Conservation (phyloP, 2,797 vertebrate genomes). For the Lerista edwardsae region DNA sequence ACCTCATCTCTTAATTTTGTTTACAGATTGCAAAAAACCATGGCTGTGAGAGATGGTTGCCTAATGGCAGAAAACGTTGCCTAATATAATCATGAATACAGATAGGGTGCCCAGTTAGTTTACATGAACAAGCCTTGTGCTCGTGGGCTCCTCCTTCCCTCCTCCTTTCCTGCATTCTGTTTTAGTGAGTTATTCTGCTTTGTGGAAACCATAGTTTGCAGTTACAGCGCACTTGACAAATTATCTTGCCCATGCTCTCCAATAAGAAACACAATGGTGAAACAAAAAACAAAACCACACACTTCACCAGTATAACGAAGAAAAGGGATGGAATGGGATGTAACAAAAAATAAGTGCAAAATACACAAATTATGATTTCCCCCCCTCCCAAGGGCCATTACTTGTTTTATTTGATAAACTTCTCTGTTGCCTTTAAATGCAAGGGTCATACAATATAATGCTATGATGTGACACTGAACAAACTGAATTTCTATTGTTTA, state of each 20-base stretch:
- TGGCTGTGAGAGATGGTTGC: neutral
- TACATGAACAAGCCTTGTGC: too few species aligned
- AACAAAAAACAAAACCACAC: too few species aligned
- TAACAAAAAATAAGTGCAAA: neutral
- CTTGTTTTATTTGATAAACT: neutral
- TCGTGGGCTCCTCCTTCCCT: too few species aligned
- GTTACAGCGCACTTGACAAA: too few species aligned
- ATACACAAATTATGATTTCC: neutral
- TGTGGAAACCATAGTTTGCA: too few species aligned
- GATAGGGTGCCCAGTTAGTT: neutral
- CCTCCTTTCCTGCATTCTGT: too few species aligned
- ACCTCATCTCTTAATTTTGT: too few species aligned
- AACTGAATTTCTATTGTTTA: neutral
- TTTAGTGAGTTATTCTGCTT: too few species aligned
- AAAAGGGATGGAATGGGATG: neutral
- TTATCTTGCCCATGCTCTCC: too few species aligned
- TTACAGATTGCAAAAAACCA: neutral
- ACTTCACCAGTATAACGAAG: neutral
- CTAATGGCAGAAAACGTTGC: neutral
- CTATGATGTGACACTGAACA: neutral
- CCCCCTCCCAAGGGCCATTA: too few species aligned
- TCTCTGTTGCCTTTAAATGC: neutral
- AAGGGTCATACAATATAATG: neutral
- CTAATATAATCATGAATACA: neutral
- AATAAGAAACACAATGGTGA: too few species aligned